Evolutionary conservation across 2,113 vertebrate species (phyloP).

Genomic region (Tupaia tana): DNA sequence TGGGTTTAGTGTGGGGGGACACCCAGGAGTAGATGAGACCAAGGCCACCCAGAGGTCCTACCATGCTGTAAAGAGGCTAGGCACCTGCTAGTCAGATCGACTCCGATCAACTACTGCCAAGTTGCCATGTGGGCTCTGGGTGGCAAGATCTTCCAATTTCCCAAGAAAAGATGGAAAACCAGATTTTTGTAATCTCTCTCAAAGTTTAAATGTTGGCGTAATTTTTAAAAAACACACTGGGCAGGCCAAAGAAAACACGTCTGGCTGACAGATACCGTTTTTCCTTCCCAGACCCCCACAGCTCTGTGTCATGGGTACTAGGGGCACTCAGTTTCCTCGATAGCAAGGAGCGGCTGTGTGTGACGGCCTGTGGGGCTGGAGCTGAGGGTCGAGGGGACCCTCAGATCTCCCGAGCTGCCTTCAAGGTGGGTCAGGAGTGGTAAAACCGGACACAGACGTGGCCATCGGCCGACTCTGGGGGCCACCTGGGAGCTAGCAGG

Average conservation of each 20-base stretch:
- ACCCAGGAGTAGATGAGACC: not conserved
- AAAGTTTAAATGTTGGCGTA: not conserved
- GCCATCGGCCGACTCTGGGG: not conserved
- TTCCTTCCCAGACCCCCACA: not conserved
- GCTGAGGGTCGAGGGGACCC: not conserved
- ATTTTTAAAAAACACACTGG: not conserved
- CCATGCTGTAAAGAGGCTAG: not conserved
- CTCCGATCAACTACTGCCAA: not conserved
- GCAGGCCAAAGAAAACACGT: not conserved
- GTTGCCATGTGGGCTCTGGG: not conserved
- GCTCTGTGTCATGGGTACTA: not conserved
- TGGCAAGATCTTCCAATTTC: not conserved
- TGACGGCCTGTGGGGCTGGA: not conserved
- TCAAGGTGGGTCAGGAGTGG: not conserved
- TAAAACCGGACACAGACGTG: not conserved
- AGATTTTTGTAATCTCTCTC: not conserved
- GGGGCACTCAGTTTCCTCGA: not conserved
- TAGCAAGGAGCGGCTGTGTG: not conserved
- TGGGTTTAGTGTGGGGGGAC: not conserved
- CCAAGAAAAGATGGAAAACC: conserved; percentile 2
- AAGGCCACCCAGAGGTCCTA: not conserved
- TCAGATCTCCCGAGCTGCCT: not conserved
- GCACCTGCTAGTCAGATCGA: not conserved
- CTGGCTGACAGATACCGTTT: not conserved
- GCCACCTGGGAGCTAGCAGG: not conserved